Evolutionary conservation across 92 coral and sea anemone genomes (phyloP).

Genomic region (Parazoanthus darwini): DNA sequence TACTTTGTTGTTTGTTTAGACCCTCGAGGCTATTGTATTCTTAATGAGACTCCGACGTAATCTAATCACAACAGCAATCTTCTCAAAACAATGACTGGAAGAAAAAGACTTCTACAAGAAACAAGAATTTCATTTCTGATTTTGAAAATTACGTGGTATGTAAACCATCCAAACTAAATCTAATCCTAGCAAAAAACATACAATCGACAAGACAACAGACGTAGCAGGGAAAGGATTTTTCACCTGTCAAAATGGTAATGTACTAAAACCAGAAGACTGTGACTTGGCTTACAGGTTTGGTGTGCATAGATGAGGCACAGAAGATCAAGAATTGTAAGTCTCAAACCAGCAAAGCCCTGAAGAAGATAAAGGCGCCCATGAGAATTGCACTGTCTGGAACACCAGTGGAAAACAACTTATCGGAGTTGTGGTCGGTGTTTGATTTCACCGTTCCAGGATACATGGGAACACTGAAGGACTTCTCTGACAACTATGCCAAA

Average conservation of each 20-base stretch:
- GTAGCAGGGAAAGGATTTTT: background rate
- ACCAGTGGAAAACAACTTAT: conserved; percentile 51
- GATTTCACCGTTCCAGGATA: conserved; percentile 51
- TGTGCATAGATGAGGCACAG: conserved; percentile 53
- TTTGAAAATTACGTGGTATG: too few species aligned
- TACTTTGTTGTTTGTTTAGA: too few species aligned
- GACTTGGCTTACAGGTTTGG: conserved; percentile 26
- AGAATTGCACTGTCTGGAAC: conserved; percentile 52
- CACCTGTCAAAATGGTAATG: too few species aligned
- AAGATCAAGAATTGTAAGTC: conserved; percentile 50
- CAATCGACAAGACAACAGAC: background rate
- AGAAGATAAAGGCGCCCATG: conserved; percentile 50
- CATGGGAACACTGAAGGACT: conserved; percentile 51
- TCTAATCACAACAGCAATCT: too few species aligned
- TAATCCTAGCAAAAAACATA: background rate
- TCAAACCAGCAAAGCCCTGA: conserved; percentile 50
- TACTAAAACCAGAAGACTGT: background rate
- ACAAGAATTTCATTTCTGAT: too few species aligned
- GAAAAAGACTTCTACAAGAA: too few species aligned
- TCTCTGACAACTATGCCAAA: conserved; percentile 38
- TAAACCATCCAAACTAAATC: background rate
- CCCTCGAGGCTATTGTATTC: too few species aligned
- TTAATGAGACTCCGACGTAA: too few species aligned
- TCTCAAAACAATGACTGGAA: too few species aligned
- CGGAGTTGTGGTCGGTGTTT: conserved; percentile 55